Evolutionary conservation across 2,113 vertebrate species (phyloP), one percentile per base, ranked within the genome.

Genomic region (Oriolus oriolus): DNA sequence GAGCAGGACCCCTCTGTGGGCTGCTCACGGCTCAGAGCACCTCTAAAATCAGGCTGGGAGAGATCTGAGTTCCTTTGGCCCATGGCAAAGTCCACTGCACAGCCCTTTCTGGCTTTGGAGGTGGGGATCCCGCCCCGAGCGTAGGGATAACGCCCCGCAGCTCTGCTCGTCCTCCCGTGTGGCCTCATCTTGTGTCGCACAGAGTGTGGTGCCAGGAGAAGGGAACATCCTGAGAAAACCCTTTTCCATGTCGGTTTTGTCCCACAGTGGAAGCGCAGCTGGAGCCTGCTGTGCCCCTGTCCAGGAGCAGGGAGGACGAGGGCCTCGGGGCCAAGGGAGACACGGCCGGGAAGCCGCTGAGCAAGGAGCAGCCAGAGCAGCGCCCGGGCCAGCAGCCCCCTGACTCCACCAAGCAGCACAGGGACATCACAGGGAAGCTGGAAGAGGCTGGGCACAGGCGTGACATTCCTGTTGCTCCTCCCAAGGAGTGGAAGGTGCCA

Each of bases 291-390:
- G 27, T 14, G 23, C 76, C 75, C 2, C 60, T 47, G 2, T 17
- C 92, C 69, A 60, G 37, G 91, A 95, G 89, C 41, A 97, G 92
- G 56, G 98, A 97, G 63, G 96, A 96, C 1, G 80, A 97, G 27
- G 70, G 14, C 16, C 86, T 7, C 0, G 75, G 77, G 11, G 64
- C 19, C 20, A 68, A 63, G 35, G 76, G 35, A 3, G 77, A 88
- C 23, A 73, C 37, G 9, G 63, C 42, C 0, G 66, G 8, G 13
- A 94, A 82, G 52, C 45, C 1, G 0, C 37, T 15, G 9, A 75
- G 77, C 13, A 89, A 39, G 11, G 93, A 96, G 78, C 93, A 41
- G 37, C 52, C 18, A 0, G 68, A 2, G 26, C 70, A 61, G 53
- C 66, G 5, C 23, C 60, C 0, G 1, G 95, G 73, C n/a, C 70